Evolutionary conservation across 2,113 vertebrate genomes (phyloP), one percentile per base, ranked within the genome.

Genomic region (Acanthisitta chloris): DNA sequence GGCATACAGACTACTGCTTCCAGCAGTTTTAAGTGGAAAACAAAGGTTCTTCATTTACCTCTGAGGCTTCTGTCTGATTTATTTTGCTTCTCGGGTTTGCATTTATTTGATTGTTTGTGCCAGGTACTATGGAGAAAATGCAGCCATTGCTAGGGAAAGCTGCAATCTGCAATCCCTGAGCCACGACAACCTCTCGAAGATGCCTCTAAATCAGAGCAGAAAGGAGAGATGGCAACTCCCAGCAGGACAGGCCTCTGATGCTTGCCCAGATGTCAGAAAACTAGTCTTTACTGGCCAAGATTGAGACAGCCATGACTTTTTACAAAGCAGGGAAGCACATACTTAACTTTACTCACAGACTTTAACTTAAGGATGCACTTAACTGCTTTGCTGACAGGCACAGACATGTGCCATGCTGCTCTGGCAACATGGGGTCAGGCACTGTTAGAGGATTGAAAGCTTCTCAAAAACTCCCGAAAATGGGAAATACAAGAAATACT

Each of bases 31-130:
- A 96, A 97, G 92, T 82, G 65, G 95, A 92, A 96, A 97, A 97
- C 97, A 97, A 97, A 96, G 90, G 29, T 89, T 93, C 85, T 96
- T 94, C 92, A 94, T 97, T 97, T 97, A 94, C 90, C 94, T 97
- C 92, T 93, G 96, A 96, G 88, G 78, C 79, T 88, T 94, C 87
- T 79, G 86, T 94, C 90, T 95, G 73, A 61, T 88, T 88, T 89
- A 87, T 95, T 77, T 52, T 90, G 70, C 82, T 73, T 97, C 94
- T 84, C 94, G 90, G 84, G 86, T 51, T 79, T 94, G 93, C 94
- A 96, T 90, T 93, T 96, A 89, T 95, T 96, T 94, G 92, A 93
- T 96, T 88, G 92, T 77, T 96, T 74, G 71, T 94, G 96, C 95
- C 96, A 96, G 94, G 88, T 97, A 92, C 83, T 96, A 95, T 17